Conservation (phyloP, 2,888 invertebrate species). For the Protophormia terraenovae region DNA sequence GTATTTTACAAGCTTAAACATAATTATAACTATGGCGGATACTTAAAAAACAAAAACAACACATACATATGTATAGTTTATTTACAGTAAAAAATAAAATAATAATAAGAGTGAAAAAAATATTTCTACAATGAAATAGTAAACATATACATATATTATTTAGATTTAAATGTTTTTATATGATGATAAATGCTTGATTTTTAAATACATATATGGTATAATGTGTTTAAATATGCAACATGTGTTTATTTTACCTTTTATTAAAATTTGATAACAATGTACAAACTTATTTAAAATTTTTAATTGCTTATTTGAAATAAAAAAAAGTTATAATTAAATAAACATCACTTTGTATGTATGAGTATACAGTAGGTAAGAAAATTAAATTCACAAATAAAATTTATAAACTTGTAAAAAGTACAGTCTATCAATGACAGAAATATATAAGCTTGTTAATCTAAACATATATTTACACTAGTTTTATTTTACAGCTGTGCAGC, state of each 20-base stretch:
- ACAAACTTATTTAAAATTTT: slow-evolving; percentile 17
- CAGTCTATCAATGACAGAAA: too few species aligned
- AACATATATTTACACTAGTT: too few species aligned
- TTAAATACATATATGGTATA: neutral
- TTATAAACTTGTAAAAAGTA: neutral
- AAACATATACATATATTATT: neutral
- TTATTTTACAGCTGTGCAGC: too few species aligned
- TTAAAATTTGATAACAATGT: neutral
- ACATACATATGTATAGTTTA: neutral
- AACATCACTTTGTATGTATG: neutral
- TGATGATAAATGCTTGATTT: neutral
- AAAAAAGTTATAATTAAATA: slow-evolving; percentile 13
- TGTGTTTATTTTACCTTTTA: neutral
- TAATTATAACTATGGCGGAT: slow-evolving; percentile 66
- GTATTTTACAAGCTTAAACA: slow-evolving; percentile 69
- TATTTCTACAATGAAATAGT: neutral
- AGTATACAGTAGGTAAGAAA: neutral
- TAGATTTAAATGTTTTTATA: neutral
- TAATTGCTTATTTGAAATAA: neutral
- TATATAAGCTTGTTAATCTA: too few species aligned
- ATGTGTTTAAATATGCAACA: slow-evolving; percentile 30
- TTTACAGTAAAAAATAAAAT: too few species aligned
- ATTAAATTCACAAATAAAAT: neutral
- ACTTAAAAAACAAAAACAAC: slow-evolving; percentile 1
- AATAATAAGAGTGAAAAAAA: neutral